These are phyloP conservation scores for Sisyra terminalis DNA, from an alignment of 2,888 invertebrate genomes.

Conservation along the genomic window DNA sequence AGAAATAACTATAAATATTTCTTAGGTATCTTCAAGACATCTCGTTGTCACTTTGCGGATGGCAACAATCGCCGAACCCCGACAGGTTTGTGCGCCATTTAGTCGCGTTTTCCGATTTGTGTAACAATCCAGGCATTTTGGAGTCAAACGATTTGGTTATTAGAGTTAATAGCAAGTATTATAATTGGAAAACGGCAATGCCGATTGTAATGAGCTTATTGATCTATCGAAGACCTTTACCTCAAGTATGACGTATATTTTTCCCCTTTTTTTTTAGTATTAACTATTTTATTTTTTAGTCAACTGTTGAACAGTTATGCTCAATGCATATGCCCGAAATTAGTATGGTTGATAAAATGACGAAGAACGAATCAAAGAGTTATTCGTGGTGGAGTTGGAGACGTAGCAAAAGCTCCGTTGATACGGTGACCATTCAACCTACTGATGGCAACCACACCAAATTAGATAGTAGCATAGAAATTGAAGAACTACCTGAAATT, in stretches of 20 bases:
- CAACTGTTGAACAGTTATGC: slow-evolving; percentile 25
- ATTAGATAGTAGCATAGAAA: slow-evolving; percentile 10
- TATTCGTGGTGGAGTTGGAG: slow-evolving; percentile 57
- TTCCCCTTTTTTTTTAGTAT: neutral
- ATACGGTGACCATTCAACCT: slow-evolving; percentile 12
- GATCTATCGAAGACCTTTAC: slow-evolving; percentile 71
- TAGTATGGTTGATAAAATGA: slow-evolving; percentile 12
- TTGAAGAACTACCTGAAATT: slow-evolving; percentile 1
- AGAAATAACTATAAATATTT: too few species aligned
- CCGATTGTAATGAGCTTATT: slow-evolving; percentile 78
- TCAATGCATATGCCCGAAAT: slow-evolving; percentile 22
- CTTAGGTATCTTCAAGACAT: slow-evolving; percentile 38
- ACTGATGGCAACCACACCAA: slow-evolving; percentile 8
- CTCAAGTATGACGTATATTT: slow-evolving; percentile 51
- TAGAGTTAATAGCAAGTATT: slow-evolving; percentile 72
- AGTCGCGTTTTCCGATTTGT: slow-evolving; percentile 43
- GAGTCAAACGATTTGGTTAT: slow-evolving; percentile 72
- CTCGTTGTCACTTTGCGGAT: slow-evolving; percentile 63
- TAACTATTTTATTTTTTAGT: slow-evolving; percentile 14
- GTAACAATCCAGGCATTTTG: slow-evolving; percentile 55
- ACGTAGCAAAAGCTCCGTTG: slow-evolving; percentile 22
- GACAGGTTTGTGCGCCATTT: slow-evolving; percentile 36
- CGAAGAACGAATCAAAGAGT: slow-evolving; percentile 27
- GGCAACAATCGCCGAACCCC: slow-evolving; percentile 31
- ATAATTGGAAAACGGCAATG: slow-evolving; percentile 82